Evolutionary conservation across 2,113 vertebrate genomes (phyloP), one percentile per base, ranked within the genome.

Genomic region (Oncorhynchus masou): DNA sequence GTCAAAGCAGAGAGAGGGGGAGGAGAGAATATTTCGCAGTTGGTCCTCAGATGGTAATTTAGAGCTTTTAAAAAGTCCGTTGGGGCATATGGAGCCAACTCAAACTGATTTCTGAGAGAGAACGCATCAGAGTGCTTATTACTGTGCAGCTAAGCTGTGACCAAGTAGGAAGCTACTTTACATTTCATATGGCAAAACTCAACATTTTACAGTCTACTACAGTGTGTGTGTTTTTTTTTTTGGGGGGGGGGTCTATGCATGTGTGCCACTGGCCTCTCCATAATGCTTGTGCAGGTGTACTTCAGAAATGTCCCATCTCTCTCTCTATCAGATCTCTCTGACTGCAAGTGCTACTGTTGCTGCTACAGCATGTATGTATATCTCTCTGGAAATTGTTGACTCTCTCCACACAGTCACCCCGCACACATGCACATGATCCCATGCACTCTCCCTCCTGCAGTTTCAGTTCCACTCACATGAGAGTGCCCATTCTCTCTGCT

Each of bases 371-470:
- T 45, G 8, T 83, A 78, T 4, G 9, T 1, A 19, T n/a, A 5
- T 20, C 5, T 83, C 27, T 84, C 71, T 79, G 78, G 70, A 79
- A 27, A n/a, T 24, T 19, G 70, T 80, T n/a, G 77, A 83, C 83
- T 79, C 82, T 75, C 82, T 79, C 74, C 69, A 69, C 62, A 71
- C 75, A 70, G 2, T 20, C 60, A 77, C 25, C 69, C 29, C 4
- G 13, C 15, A 6, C 49, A 79, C 68, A 77, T 74, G 60, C 79
- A 81, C 76, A 68, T 83, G 70, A 75, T 80, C 81, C 74, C 57
- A 79, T 31, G 29, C 29, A 31, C 73, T 13, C 64, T 39, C 20
- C 68, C 2, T 19, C 24, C 25, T 15, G 64, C 25, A 9, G 12
- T 25, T 13, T 48, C 49, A 68, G 80, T 68, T 76, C 34, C 85